phyloP scores from a whole-genome alignment of 2,888 invertebrate genomes.

The Lycaena phlaeas region DNA sequence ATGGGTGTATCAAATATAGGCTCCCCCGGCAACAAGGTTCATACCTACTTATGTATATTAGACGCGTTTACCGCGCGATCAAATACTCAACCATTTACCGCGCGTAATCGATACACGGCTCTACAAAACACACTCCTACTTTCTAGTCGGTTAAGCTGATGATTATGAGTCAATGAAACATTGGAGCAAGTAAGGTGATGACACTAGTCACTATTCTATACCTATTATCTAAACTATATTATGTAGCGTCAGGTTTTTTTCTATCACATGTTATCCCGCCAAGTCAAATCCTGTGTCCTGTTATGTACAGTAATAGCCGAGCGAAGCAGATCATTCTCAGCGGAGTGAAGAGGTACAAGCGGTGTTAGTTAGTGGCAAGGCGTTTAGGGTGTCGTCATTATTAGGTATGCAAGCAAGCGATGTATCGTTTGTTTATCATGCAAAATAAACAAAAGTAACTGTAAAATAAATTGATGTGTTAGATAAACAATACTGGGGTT shows the following conservation, averaged over 20 bases:
- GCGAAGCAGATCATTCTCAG: slow-evolving; percentile 72
- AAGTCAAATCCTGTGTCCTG: slow-evolving; percentile 22
- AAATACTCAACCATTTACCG: too few relatives aligned
- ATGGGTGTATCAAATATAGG: too few relatives aligned
- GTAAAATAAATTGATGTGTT: slow-evolving; percentile 5
- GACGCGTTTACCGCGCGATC: too few relatives aligned
- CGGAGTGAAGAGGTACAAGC: slow-evolving; percentile 65
- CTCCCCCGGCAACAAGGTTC: too few relatives aligned
- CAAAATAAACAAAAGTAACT: slow-evolving; percentile 16
- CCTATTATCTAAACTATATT: slow-evolving; percentile 28
- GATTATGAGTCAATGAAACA: slow-evolving; percentile 18
- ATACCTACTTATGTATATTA: too few relatives aligned
- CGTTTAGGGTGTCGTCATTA: slow-evolving; percentile 49
- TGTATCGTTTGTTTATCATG: slow-evolving; percentile 24
- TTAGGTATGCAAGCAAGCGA: slow-evolving; percentile 56
- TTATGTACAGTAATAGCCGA: slow-evolving; percentile 46
- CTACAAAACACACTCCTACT: not conserved
- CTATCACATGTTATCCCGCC: slow-evolving; percentile 45
- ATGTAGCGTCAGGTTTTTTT: slow-evolving; percentile 28
- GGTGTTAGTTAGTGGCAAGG: slow-evolving; percentile 71
- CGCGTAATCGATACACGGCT: too few relatives aligned
- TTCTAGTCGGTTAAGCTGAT: slow-evolving; percentile 12
- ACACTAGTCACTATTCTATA: slow-evolving; percentile 33
- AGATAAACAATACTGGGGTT: slow-evolving; percentile 1
- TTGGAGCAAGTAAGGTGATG: slow-evolving; percentile 61